Evolutionary conservation across 2,888 invertebrate genomes (phyloP), one percentile per base, ranked within the genome.

Genomic region (Rapana venosa): DNA sequence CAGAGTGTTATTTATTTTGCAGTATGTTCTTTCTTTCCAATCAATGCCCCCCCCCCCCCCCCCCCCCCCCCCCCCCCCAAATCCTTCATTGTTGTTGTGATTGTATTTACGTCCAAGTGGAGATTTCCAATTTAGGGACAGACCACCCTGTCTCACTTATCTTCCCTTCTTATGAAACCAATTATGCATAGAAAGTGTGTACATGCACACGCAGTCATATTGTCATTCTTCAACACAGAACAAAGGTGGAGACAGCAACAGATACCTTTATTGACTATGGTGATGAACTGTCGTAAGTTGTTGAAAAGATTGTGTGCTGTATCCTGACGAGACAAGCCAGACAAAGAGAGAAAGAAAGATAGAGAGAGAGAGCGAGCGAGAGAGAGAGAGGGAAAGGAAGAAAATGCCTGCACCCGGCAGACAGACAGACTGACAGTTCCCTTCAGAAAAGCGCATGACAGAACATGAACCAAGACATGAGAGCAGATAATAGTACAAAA

Each of bases 221-320:
- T 47, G 47, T 47, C 47, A 47, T 47, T 47, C 47, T 5, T 32
- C 77, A 79, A 74, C n/a, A 35, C 77, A 79, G 22, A 26, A 26
- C 36, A 4, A 13, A 17, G 84, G 8, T 36, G 61, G 61, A 87
- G 87, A 87, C 88, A 88, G 56, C 79, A 81, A 88, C 81, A 88
- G 81, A 35, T 81, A 88, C 81, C 56, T 88, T 88, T 88, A 88
- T 88, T 88, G 79, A 88, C 81, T 81, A 79, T 81, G 79, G 56
- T 47, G 36, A 83, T 22, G 26, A 5, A 83, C 81, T 36, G 81
- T 81, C 77, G 79, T 87, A 87, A 87, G 79, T 88, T 88, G 88
- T 81, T 81, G 88, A 81, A 88, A 88, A 77, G 47, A 88, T 26
- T 56, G 32, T 77, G 88, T 88, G 88, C 81, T 58, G 56, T 77